Evolutionary conservation across 2,888 invertebrate species (phyloP).

Genomic region (Heliconius cydno): DNA sequence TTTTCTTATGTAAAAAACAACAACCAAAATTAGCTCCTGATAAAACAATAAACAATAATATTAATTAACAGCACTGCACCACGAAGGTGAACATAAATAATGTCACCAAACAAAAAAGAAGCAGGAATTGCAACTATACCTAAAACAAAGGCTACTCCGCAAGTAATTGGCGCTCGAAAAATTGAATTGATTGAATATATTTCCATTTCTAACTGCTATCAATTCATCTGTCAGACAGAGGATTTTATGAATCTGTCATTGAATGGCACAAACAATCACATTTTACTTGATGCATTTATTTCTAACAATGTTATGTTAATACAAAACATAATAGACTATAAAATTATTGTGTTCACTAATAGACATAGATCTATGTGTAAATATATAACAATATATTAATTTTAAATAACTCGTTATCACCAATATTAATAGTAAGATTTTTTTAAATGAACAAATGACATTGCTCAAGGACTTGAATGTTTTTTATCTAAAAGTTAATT

Average conservation of each 20-base stretch:
- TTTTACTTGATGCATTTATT: neutral
- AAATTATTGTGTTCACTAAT: neutral
- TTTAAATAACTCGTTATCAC: neutral
- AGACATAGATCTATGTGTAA: neutral
- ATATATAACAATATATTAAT: neutral
- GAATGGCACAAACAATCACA: conserved; percentile 1
- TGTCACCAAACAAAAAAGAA: neutral
- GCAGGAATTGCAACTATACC: neutral
- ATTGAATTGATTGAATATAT: conserved; percentile 16
- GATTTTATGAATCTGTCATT: conserved; percentile 16
- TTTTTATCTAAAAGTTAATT: too few species aligned
- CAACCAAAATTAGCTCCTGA: neutral
- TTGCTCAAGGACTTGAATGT: neutral
- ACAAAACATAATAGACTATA: neutral
- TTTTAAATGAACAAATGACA: neutral
- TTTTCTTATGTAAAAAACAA: neutral
- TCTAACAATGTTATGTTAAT: neutral
- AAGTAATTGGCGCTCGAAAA: conserved; percentile 21
- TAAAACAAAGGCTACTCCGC: conserved; percentile 1
- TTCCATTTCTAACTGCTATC: conserved; percentile 5
- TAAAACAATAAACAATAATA: neutral
- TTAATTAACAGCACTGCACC: conserved; percentile 1
- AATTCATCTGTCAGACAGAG: neutral
- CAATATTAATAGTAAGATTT: neutral
- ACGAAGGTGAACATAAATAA: neutral